Base-by-base conservation (phyloP, 2,888 invertebrate genomes). In the Zaprionus bogoriensis region DNA sequence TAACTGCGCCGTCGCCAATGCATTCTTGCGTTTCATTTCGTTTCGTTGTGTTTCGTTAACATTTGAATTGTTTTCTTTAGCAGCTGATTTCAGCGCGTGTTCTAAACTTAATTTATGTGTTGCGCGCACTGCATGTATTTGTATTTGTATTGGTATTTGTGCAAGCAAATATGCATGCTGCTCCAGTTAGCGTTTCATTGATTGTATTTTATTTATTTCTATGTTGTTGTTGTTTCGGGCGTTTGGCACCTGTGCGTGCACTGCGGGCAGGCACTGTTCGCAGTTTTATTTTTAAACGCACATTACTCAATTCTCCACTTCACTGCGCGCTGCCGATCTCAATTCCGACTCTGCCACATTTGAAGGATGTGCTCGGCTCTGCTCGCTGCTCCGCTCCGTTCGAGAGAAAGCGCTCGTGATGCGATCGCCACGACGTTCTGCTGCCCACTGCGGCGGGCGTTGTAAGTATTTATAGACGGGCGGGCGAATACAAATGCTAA, bases 391-490 rank as follows among this genome's bases (percentile, higher is more conserved):
- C 39, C n/a, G 41, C 19, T 19, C 20, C 9, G 41, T 51, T 55
- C 25, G 41, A 51, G 17, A 30, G 60, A 75, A 64, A 64, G n/a
- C n/a, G n/a, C n/a, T n/a, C n/a, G n/a, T 76, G 79, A 44, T 53
- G 67, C 77, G 77, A 36, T 52, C 69, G 44, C 63, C 59, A 55
- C 83, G 58, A 76, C 77, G 86, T 48, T 83, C 74, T 55, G 53
- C 25, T 58, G 55, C 52, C 57, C 48, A 79, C 78, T 85, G 66
- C 42, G 32, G 32, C 17, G 32, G 42, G 46, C 54, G 39, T 41
- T 60, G 60, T 79, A 85, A n/a, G n/a, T 83, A 85, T 83, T 82
- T 68, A 68, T 85, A 85, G 79, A 72, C 44, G 47, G n/a, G n/a
- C n/a, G n/a, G n/a, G 39, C 71, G 25, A 59, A 67, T 59, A 46